Conservation (phyloP, 2,113 vertebrate species). For the Perca flavescens region DNA sequence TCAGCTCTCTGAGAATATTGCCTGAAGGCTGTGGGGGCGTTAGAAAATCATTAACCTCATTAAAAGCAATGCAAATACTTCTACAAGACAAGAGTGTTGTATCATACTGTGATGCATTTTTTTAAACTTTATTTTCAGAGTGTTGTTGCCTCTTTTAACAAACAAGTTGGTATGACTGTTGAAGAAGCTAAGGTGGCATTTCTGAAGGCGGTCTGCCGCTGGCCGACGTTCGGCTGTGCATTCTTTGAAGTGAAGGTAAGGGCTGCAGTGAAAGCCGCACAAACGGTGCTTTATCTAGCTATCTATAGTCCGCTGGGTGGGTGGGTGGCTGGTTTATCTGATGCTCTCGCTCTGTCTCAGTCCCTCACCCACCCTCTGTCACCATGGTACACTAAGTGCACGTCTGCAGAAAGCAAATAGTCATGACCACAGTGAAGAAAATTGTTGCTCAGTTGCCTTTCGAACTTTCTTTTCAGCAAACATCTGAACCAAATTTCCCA, state of each 20-base stretch:
- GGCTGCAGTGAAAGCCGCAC: background rate
- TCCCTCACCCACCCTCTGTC: background rate
- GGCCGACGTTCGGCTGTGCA: slow-evolving; percentile 96
- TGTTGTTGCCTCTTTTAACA: slow-evolving; percentile 85
- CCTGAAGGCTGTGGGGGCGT: slow-evolving; percentile 31
- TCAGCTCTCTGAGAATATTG: slow-evolving; percentile 7
- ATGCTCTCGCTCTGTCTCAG: background rate
- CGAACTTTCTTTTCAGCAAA: slow-evolving; percentile 87
- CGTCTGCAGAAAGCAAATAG: background rate
- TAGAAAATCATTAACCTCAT: slow-evolving; percentile 46
- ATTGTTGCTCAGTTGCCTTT: background rate
- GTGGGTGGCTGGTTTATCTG: slow-evolving; percentile 21
- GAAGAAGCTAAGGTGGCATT: slow-evolving; percentile 92
- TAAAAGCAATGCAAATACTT: slow-evolving; percentile 15
- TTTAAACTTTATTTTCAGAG: slow-evolving; percentile 53
- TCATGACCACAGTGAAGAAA: background rate
- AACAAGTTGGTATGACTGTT: slow-evolving; percentile 84
- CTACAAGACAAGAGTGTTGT: background rate
- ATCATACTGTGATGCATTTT: background rate
- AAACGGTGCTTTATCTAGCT: background rate
- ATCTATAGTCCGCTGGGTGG: background rate
- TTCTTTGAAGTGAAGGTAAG: slow-evolving; percentile 98
- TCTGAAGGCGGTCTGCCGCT: slow-evolving; percentile 88
- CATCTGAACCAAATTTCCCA: slow-evolving; percentile 90
- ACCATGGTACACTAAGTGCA: background rate